Evolutionary conservation across 2,113 vertebrate species (phyloP), one percentile per base, ranked within the genome.

Genomic region (Prunella himalayana): DNA sequence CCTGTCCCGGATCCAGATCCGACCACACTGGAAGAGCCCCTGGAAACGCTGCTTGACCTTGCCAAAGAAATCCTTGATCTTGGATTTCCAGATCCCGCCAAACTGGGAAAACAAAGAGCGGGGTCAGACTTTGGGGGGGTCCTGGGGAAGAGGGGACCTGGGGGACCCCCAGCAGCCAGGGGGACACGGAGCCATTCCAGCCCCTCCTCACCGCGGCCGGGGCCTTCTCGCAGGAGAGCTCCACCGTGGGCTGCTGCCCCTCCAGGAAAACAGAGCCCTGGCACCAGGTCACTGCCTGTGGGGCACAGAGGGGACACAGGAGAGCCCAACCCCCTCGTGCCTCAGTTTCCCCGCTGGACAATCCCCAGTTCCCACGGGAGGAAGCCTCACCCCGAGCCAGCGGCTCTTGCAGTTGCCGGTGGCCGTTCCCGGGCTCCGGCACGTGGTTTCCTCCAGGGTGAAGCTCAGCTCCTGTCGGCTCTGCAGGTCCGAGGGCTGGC

Each of bases 1-100:
- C 13, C 16, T 69, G 73, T 87, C 86, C 0, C 78, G 85, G 54
- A 93, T 90, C 93, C 91, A 95, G 76, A 95, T 73, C 33, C 16
- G 65, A 2, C 59, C 20, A 4, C 85, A 64, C 4, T 20, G 72
- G 59, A 84, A 77, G 64, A 92, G 13, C 0, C 20, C 4, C 6
- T 6, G 30, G 49, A 95, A 6, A 2, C 9, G 53, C 7, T 69
- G 25, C 64, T 47, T 81, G 82, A 90, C 2, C 37, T 22, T 47
- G 10, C 35, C n/a, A 9, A 95, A 49, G 15, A 96, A 12, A 1
- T 27, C 37, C 30, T 4, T 28, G 35, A 87, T 0, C 21, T 6
- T 45, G 49, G 88, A 25, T 0, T 11, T 59, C 15, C 15, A 21
- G 8, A 0, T 2, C 0, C 1, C 33, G 44, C 68, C 33, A 0